Base-by-base conservation (phyloP, 2,888 invertebrate genomes). In the Harpalus rufipes region DNA sequence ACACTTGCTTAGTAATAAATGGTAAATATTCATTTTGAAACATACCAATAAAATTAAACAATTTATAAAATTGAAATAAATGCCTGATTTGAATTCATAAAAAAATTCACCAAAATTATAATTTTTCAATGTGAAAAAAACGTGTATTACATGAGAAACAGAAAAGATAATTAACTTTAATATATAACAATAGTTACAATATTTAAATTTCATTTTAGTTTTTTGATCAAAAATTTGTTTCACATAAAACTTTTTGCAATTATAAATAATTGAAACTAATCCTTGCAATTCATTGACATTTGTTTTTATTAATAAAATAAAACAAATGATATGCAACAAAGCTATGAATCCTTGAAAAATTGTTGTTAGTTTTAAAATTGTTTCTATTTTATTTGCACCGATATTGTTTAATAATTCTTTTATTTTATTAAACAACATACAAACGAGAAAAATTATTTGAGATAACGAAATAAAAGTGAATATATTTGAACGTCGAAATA, bases 1-100 rank as follows among this genome's bases (percentile, higher is more conserved):
- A 10, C 72, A 74, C 44, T 74, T 74, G 8, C 18, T 41, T 18
- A 74, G 18, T 7, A 74, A 12, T 4, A 41, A 41, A 5, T 14
- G 6, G 16, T 74, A 74, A 8, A 74, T 74, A 10, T 74, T 44
- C 10, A 74, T 74, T 74, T 74, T 74, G 0, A 74, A 74, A 16
- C 16, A 14, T 5, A 74, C 5, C 10, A 44, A 74, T 10, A 74
- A 74, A 12, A 44, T 21, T 10, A 74, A 1, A 7, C 41, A 44
- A 44, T 10, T 12, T 44, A 41, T 41, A 5, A 18, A 10, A 74
- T 74, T 74, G 12, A 74, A 74, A 18, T 16, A 74, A 7, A 10
- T 12, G 10, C 44, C 10, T 10, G 18, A 1, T 18, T 74, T 74
- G 18, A 51, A 18, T 74, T 74, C 21, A 16, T 18, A 74, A 0